Conservation (phyloP, 2,113 vertebrate genomes). For the Otus sunia region DNA sequence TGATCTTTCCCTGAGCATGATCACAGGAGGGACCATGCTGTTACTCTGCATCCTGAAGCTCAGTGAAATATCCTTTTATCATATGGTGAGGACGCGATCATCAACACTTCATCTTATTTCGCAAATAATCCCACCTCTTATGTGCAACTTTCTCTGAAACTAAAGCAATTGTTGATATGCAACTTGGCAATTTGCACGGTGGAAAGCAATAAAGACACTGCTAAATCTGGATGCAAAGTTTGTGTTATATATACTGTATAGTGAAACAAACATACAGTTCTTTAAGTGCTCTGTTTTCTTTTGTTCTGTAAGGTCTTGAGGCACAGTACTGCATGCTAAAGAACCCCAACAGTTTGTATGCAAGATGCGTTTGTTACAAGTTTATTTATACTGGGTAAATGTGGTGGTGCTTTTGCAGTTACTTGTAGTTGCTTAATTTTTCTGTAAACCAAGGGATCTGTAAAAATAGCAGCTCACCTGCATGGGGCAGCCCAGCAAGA, state of each 20-base stretch:
- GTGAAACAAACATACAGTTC: background rate
- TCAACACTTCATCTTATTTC: slow-evolving; percentile 4
- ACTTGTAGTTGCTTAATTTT: background rate
- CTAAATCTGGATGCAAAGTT: background rate
- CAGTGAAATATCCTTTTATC: background rate
- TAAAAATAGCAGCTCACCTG: background rate
- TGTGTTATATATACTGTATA: background rate
- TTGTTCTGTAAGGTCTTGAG: background rate
- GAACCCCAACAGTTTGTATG: background rate
- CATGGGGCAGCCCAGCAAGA: background rate
- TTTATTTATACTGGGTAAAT: background rate
- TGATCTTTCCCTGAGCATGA: slow-evolving; percentile 1
- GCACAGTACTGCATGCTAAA: background rate
- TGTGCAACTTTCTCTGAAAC: background rate
- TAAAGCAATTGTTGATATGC: background rate
- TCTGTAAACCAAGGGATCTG: background rate
- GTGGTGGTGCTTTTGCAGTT: background rate
- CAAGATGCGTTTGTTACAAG: background rate
- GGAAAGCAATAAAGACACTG: background rate
- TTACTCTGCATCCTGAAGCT: background rate
- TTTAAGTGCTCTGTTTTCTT: background rate
- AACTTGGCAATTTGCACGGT: background rate
- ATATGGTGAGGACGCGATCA: background rate
- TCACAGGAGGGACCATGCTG: slow-evolving; percentile 20
- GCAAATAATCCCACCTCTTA: background rate